Conservation (phyloP, 1,140 invertebrate species). For the Lucilia sericata region DNA sequence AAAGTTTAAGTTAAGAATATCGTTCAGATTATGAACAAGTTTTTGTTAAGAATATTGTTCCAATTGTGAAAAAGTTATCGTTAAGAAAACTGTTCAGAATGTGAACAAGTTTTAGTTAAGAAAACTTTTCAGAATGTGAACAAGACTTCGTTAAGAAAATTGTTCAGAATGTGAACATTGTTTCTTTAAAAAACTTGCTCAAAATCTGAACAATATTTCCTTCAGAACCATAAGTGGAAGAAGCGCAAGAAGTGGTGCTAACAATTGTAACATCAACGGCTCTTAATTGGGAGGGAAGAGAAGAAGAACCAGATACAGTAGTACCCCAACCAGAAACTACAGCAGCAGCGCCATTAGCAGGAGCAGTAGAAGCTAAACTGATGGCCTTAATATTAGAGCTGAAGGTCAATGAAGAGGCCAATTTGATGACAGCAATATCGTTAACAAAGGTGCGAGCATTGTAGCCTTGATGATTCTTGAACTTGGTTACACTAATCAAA, state of each 20-base stretch:
- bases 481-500: constrained; percentile 48
- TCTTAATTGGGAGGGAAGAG: constrained; percentile 51
- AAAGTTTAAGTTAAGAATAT: too few species aligned
- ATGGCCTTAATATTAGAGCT: constrained; percentile 64
- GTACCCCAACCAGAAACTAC: constrained; percentile 70
- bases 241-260: constrained; percentile 45
- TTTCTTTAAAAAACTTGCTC: too few species aligned
- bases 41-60: too few species aligned
- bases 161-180: too few species aligned
- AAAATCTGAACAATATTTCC: too few species aligned
- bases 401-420: constrained; percentile 61
- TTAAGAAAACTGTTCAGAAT: too few species aligned
- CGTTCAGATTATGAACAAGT: too few species aligned
- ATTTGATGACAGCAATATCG: constrained; percentile 70
- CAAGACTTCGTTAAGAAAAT: too few species aligned
- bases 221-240: constrained; percentile 55
- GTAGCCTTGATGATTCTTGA: constrained; percentile 59
- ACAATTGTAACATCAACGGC: constrained; percentile 56
- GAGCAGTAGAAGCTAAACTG: constrained; percentile 55
- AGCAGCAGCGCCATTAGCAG: constrained; percentile 55
- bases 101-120: too few species aligned
- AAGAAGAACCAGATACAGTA: constrained; percentile 55
- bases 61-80: too few species aligned
- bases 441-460: constrained; percentile 63
- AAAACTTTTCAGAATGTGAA: too few species aligned